Evolutionary conservation across 2,888 invertebrate genomes (phyloP).

Genomic region (Drosophila kanekoi): DNA sequence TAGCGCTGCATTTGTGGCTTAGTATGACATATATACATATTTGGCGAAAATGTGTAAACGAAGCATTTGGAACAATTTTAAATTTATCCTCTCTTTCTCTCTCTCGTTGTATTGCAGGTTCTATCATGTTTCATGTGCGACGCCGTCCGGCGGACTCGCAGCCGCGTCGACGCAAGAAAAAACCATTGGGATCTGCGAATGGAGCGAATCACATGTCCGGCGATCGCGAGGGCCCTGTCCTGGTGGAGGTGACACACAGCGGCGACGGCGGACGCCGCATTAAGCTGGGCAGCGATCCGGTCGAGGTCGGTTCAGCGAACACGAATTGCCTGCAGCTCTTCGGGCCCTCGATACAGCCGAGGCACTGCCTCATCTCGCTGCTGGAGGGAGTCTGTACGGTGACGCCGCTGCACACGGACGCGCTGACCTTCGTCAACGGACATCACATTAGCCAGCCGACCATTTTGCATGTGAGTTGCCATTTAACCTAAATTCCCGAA

Average conservation of each 20-base stretch:
- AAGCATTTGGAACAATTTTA: neutral
- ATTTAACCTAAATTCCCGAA: neutral
- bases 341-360: conserved; percentile 96
- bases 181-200: conserved; percentile 86
- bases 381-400: conserved; percentile 96
- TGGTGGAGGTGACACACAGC: conserved; percentile 87
- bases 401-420: conserved; percentile 96
- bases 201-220: conserved; percentile 87
- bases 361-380: conserved; percentile 97
- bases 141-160: conserved; percentile 96
- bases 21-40: conserved; percentile 1
- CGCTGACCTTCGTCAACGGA: conserved; percentile 97
- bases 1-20: conserved; percentile 18
- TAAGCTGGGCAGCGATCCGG: conserved; percentile 88
- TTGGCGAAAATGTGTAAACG: conserved; percentile 34
- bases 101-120: conserved; percentile 87
- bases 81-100: neutral
- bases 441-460: conserved; percentile 96
- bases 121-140: conserved; percentile 98
- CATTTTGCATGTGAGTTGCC: conserved; percentile 90
- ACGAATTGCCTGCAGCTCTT: conserved; percentile 92
- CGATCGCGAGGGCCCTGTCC: conserved; percentile 89
- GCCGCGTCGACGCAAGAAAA: conserved; percentile 95
- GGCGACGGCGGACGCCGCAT: conserved; percentile 88
- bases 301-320: conserved; percentile 92